Conservation (phyloP, 1,140 invertebrate genomes). For the fruit fly (Drosophila melanogaster) region Release_6_plus_ISO1_MT NT_037436.4:7553001-7553500, state of each 20-base stretch:
- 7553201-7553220: slow-evolving; percentile 75
- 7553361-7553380: slow-evolving; percentile 69
- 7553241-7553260: slow-evolving; percentile 82
- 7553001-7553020: slow-evolving; percentile 68
- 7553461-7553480: slow-evolving; percentile 77
- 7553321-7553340: slow-evolving; percentile 30
- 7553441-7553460: slow-evolving; percentile 83
- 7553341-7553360: slow-evolving; percentile 36
- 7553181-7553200: slow-evolving; percentile 81
- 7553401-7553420: slow-evolving; percentile 76
- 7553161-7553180: slow-evolving; percentile 55
- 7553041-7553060: slow-evolving; percentile 72
- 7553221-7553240: slow-evolving; percentile 77
- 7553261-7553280: slow-evolving; percentile 43
- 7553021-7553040: slow-evolving; percentile 81
- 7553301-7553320: background rate
- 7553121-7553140: slow-evolving; percentile 66
- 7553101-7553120: slow-evolving; percentile 55
- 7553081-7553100: slow-evolving; percentile 75
- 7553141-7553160: slow-evolving; percentile 57
- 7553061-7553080: slow-evolving; percentile 58
- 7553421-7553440: slow-evolving; percentile 81
- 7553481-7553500: slow-evolving; percentile 26
- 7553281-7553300: background rate
- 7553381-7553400: slow-evolving; percentile 71